These are phyloP conservation scores for Mylabris phalerata DNA, from an alignment of 1,140 invertebrate genomes.

Conservation along the genomic window DNA sequence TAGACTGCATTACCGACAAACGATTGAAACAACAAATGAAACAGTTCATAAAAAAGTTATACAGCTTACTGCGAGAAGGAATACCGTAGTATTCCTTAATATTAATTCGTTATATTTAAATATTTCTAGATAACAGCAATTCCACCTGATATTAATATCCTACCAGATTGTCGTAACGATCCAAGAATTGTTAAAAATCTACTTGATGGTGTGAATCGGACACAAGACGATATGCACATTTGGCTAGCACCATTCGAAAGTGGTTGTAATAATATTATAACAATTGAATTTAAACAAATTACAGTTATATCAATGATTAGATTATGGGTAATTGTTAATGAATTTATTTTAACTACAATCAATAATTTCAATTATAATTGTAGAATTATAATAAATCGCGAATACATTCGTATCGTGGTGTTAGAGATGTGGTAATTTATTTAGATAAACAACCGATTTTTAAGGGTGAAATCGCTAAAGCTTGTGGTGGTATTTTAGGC, in stretches of 20 bases:
- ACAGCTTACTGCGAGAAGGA: too few relatives aligned
- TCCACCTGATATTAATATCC: conserved; percentile 53
- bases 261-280: conserved; percentile 51
- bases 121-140: conserved; percentile 49
- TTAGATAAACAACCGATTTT: conserved; percentile 65
- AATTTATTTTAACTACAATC: background rate
- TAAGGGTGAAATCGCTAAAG: conserved; percentile 71
- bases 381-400: conserved; percentile 84
- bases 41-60: too few relatives aligned
- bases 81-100: too few relatives aligned
- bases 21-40: too few relatives aligned
- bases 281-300: conserved; percentile 51
- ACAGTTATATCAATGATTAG: conserved; percentile 62
- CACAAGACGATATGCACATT: conserved; percentile 67
- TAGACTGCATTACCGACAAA: too few relatives aligned
- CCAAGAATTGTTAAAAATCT: conserved; percentile 57
- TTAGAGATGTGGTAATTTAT: conserved; percentile 60
- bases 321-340: conserved; percentile 61
- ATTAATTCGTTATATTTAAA: background rate
- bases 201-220: conserved; percentile 64
- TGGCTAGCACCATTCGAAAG: conserved; percentile 62
- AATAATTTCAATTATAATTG: background rate
- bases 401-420: conserved; percentile 72
- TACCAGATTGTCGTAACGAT: conserved; percentile 53
- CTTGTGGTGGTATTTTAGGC: conserved; percentile 64